Evolutionary conservation across 1,140 invertebrate species (phyloP).

Genomic region (Pararge aegeria): DNA sequence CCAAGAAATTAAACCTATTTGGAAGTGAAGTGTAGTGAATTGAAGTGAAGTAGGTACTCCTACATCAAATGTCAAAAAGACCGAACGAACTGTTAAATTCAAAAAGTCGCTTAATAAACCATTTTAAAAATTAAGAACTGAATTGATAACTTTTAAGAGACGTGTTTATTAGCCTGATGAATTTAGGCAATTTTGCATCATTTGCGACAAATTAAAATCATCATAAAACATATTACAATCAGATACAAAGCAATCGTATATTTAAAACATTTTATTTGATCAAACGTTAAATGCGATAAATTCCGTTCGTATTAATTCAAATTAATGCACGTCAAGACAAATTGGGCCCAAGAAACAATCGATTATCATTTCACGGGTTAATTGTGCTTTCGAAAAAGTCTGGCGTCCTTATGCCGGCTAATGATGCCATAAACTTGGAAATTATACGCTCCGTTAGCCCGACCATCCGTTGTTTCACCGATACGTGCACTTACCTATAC

Average conservation of each 20-base stretch:
- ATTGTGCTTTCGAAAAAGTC: slow-evolving; percentile 63
- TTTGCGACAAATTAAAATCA: neutral
- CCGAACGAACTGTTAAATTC: too few species aligned
- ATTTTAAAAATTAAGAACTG: too few species aligned
- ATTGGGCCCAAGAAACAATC: slow-evolving; percentile 62
- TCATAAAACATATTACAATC: neutral
- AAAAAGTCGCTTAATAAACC: too few species aligned
- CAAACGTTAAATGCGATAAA: slow-evolving; percentile 5
- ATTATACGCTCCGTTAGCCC: slow-evolving; percentile 65
- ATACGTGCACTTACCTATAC: slow-evolving; percentile 16
- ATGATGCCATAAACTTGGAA: slow-evolving; percentile 70
- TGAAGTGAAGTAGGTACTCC: too few species aligned
- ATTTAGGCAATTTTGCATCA: too few species aligned
- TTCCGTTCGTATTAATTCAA: slow-evolving; percentile 38
- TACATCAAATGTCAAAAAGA: too few species aligned
- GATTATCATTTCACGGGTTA: slow-evolving; percentile 74
- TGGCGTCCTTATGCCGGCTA: slow-evolving; percentile 59
- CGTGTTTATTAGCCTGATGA: too few species aligned
- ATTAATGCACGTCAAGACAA: slow-evolving; percentile 46
- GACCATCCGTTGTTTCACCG: slow-evolving; percentile 47
- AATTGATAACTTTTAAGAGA: too few species aligned
- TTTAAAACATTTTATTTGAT: neutral
- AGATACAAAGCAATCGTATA: neutral
- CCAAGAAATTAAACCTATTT: too few species aligned
- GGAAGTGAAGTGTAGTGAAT: too few species aligned